phyloP scores from a whole-genome alignment of 23 tunicate genomes.

The Aplidium turbinatum region DNA sequence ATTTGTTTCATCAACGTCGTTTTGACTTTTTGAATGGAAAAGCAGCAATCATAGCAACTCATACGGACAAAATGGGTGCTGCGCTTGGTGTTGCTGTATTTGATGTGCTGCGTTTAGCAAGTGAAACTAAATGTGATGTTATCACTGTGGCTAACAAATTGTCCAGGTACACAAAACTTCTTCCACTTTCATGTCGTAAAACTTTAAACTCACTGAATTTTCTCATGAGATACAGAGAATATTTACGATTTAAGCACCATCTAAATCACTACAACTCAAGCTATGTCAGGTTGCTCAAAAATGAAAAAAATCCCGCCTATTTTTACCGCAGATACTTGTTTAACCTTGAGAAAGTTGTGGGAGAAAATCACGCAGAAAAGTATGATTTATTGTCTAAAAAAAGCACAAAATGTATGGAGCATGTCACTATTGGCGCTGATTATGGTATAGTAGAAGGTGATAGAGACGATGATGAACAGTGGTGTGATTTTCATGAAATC shows the following conservation, averaged over 20 bases:
- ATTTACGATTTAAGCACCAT: slow-evolving; percentile 25
- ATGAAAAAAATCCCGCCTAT: neutral
- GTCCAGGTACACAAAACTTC: slow-evolving; percentile 13
- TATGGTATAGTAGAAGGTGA: slow-evolving; percentile 13
- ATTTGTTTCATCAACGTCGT: slow-evolving; percentile 33
- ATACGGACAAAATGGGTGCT: slow-evolving; percentile 11
- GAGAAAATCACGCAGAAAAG: slow-evolving; percentile 25
- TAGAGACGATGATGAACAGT: slow-evolving; percentile 5
- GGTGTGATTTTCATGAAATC: slow-evolving; percentile 50
- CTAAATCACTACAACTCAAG: slow-evolving; percentile 9
- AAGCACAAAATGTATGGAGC: neutral
- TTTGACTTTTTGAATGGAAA: slow-evolving; percentile 33
- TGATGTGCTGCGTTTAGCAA: slow-evolving; percentile 40
- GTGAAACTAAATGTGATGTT: slow-evolving; percentile 14
- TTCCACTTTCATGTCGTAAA: slow-evolving; percentile 2
- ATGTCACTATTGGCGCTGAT: slow-evolving; percentile 32
- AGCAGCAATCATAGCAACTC: neutral
- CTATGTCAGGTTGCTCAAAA: neutral
- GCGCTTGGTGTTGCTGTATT: slow-evolving; percentile 51
- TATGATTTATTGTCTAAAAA: slow-evolving; percentile 7
- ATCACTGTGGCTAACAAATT: neutral
- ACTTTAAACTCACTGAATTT: neutral
- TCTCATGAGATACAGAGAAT: neutral
- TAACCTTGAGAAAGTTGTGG: slow-evolving; percentile 24
- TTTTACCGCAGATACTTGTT: slow-evolving; percentile 17